These are phyloP conservation scores for Aldrovandia affinis DNA, from an alignment of 2,797 vertebrate genomes.

Conservation along the genomic window DNA sequence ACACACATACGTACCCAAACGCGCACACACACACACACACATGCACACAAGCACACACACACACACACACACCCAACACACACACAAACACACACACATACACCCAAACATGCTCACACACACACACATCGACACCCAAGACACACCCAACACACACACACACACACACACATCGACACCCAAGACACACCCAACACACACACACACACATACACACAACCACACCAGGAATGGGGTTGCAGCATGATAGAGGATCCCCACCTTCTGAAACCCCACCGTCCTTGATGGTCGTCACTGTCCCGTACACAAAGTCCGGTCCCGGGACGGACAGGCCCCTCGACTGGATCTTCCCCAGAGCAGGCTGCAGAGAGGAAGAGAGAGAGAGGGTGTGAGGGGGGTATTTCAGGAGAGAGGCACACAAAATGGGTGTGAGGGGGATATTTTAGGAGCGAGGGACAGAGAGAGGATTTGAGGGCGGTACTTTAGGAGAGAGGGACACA, in stretches of 20 bases:
- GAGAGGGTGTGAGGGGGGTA: too few relatives aligned
- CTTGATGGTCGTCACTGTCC: slow-evolving; percentile 55
- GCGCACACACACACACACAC: background rate
- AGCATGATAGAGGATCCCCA: slow-evolving; percentile 42
- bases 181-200: too few relatives aligned
- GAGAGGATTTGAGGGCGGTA: too few relatives aligned
- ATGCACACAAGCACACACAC: background rate
- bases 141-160: background rate
- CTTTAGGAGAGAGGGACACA: background rate
- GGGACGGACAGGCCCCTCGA: slow-evolving; percentile 71
- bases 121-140: background rate
- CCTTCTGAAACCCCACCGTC: slow-evolving; percentile 83
- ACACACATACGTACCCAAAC: background rate
- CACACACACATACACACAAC: background rate
- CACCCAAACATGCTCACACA: too few relatives aligned
- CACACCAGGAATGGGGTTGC: background rate
- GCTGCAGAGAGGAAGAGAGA: slow-evolving; percentile 37
- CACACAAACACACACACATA: background rate
- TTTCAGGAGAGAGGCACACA: background rate
- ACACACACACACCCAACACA: background rate
- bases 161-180: too few relatives aligned
- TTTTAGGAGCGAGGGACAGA: background rate
- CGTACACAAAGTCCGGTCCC: slow-evolving; percentile 75
- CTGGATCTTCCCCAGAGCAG: slow-evolving; percentile 73
- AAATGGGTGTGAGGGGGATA: background rate